phyloP scores from a whole-genome alignment of 2,113 vertebrate genomes.

The Bos indicus region DNA sequence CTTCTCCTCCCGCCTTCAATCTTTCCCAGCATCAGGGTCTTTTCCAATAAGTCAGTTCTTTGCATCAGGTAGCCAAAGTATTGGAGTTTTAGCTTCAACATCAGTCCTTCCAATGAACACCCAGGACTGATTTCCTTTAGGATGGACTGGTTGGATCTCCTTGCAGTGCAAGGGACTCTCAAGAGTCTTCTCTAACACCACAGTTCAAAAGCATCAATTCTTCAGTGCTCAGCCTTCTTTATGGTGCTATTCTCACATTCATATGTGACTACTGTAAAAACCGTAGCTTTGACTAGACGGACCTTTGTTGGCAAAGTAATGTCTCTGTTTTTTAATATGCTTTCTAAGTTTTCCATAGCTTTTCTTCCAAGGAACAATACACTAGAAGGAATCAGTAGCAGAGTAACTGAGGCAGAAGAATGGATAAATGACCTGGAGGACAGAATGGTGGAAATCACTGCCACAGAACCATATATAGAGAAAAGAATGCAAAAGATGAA shows the following conservation, averaged over 20 bases:
- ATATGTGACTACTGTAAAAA: not conserved
- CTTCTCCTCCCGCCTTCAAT: not conserved
- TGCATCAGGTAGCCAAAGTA: not conserved
- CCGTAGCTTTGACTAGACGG: not conserved
- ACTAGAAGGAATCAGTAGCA: not conserved
- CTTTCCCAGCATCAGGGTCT: not conserved
- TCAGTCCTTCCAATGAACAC: not conserved
- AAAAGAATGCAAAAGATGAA: not conserved
- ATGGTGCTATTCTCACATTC: not conserved
- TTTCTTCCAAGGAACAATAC: not conserved
- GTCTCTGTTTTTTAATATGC: not conserved
- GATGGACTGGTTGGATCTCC: not conserved
- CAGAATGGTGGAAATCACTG: not conserved
- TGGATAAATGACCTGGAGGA: not conserved
- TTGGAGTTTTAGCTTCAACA: not conserved
- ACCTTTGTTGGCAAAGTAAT: not conserved
- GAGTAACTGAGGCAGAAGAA: not conserved
- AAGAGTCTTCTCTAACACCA: not conserved
- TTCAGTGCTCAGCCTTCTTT: not conserved
- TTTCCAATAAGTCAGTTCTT: not conserved
- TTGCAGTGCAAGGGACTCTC: not conserved
- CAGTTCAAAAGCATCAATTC: not conserved
- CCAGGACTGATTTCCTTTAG: not conserved
- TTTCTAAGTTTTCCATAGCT: not conserved
- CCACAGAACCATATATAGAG: not conserved